Evolutionary conservation across 2,797 vertebrate species (phyloP), one percentile per base, ranked within the genome.

Genomic region (Pseudocheirus occidentalis): DNA sequence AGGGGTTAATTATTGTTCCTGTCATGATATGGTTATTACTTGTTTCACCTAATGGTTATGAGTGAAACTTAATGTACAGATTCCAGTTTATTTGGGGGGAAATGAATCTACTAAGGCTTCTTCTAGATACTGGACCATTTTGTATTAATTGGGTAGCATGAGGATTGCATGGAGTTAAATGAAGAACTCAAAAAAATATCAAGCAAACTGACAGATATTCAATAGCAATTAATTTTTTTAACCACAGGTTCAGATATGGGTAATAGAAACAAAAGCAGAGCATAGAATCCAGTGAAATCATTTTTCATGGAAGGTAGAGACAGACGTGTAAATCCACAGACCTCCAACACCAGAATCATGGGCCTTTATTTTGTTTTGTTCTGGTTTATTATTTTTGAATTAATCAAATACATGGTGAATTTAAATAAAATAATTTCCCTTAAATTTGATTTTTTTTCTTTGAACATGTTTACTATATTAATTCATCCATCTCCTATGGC

Each of bases 381-480:
- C 92, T 93, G 87, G 96, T 97, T 96, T 96, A 95, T 95, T 92
- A 31, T 87, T 97, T 96, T 94, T n/a, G 62, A 97, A 92, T 96
- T 73, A 95, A 55, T 95, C 92, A 55, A 95, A 34, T 55, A 31
- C 13, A 7, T 31, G 31, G 11, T 54, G 93, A 93, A 96, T 95
- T 87, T 59, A 96, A 97, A 93, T 95, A 55, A 94, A 90, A 94
- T 94, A 29, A 95, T 96, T 96, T 94, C 95, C 96, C 55, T 95
- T 94, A 94, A 92, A 91, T 96, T 73, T 73, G 73, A 90, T 92
- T 92, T 93, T 91, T 92, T 31, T 89, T 91, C 81, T 96, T 57
- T 92, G 54, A 93, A 96, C 10, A 94, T 55, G 90, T 59, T 90
- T 94, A 96, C 66, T 94, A 54, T 95, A 81, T 93, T 94, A 93